These are phyloP conservation scores for Chloromyia formosa DNA, from an alignment of 2,888 invertebrate species.

Conservation along the genomic window DNA sequence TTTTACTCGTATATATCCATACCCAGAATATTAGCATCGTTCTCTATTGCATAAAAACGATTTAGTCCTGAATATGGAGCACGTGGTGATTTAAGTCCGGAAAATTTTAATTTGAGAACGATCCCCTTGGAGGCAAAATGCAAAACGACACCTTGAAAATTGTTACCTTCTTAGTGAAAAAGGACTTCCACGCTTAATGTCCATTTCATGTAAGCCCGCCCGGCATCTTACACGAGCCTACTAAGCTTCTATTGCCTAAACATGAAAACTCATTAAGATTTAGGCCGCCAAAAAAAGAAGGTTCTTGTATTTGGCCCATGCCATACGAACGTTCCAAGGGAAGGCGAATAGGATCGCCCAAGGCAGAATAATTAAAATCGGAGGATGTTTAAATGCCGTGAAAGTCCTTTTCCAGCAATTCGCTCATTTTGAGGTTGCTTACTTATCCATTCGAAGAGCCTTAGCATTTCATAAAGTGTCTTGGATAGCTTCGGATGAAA, in stretches of 20 bases:
- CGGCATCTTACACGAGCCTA: too few species aligned
- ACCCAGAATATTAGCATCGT: too few species aligned
- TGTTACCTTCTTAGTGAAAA: not conserved
- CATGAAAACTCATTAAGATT: slow-evolving; percentile 4
- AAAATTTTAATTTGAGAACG: not conserved
- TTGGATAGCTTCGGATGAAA: too few species aligned
- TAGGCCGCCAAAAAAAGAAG: not conserved
- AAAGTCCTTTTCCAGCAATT: not conserved
- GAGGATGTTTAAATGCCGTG: not conserved
- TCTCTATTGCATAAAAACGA: too few species aligned
- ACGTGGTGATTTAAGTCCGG: not conserved
- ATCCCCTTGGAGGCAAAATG: not conserved
- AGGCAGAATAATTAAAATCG: not conserved
- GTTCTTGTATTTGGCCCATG: not conserved
- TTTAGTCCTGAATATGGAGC: too few species aligned
- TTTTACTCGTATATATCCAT: too few species aligned
- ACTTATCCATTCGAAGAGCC: too few species aligned
- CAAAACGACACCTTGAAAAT: not conserved
- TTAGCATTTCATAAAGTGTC: too few species aligned
- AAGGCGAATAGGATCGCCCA: too few species aligned
- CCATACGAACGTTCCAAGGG: not conserved
- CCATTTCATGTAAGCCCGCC: not conserved
- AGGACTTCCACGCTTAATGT: not conserved
- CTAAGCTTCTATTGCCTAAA: not conserved
- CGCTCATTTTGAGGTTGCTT: too few species aligned